Percentiles rank a stretch among this genome's conserved stretches.
Conservation (phyloP, 1,140 invertebrate species). For the Euwallacea similis region DNA sequence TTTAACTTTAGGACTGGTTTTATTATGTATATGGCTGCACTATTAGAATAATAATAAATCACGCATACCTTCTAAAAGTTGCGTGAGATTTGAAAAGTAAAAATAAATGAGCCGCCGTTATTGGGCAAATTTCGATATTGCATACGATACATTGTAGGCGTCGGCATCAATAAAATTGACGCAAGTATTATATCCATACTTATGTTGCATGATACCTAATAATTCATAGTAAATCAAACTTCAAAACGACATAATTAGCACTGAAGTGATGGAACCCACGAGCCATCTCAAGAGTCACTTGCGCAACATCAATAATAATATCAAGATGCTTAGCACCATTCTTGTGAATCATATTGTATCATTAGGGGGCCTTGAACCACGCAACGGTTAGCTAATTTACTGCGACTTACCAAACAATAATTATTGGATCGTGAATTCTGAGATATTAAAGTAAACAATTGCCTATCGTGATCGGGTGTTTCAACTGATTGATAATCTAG, state of each 20-base stretch:
- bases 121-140: slow-evolving; percentile 17
- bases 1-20: too few species aligned
- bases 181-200: background rate
- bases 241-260: background rate
- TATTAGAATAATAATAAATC: slow-evolving; percentile 19
- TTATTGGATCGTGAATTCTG: background rate
- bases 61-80: slow-evolving; percentile 34
- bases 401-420: slow-evolving; percentile 4
- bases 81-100: slow-evolving; percentile 32
- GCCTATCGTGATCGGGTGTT: background rate
- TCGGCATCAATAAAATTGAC: background rate
- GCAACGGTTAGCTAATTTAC: background rate
- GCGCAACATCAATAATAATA: background rate
- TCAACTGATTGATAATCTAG: background rate
- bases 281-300: background rate
- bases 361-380: slow-evolving; percentile 7
- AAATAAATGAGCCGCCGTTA: background rate
- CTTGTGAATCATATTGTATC: background rate
- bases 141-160: background rate
- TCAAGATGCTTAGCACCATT: background rate
- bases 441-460: background rate
- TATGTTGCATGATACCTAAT: too few species aligned
- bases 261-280: background rate
- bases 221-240: background rate
- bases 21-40: slow-evolving; percentile 13